A percentile compares a stretch with the other conserved stretches of the same genome.
These are phyloP conservation scores for Platycercus adscitus DNA, from an alignment of 2,113 vertebrate species.

Conservation along the genomic window DNA sequence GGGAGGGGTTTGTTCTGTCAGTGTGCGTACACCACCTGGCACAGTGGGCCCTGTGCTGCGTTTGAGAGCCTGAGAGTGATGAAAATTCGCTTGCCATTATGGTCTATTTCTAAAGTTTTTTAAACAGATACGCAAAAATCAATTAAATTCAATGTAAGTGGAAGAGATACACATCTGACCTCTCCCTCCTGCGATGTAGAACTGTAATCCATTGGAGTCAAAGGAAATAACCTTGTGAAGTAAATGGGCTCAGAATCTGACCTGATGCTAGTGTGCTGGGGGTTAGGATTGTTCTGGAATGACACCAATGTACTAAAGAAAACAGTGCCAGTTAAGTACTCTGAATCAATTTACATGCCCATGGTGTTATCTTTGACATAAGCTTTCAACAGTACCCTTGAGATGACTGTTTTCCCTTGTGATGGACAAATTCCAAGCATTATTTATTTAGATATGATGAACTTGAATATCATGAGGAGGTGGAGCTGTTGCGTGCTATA, in stretches of 20 bases:
- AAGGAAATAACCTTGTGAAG: conserved; percentile 37
- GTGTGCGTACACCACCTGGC: background rate
- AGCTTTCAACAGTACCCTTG: conserved; percentile 41
- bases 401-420: conserved; percentile 17
- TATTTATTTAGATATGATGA: conserved; percentile 32
- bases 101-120: background rate
- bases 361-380: conserved; percentile 31
- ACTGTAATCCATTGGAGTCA: conserved; percentile 13
- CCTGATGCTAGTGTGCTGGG: background rate
- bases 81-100: background rate
- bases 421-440: conserved; percentile 19
- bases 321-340: conserved; percentile 21
- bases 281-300: conserved; percentile 17
- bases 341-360: conserved; percentile 24
- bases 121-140: background rate
- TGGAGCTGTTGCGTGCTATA: background rate
- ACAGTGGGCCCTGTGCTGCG: background rate
- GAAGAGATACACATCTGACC: background rate
- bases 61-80: background rate
- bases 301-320: background rate
- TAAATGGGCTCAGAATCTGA: conserved; percentile 42
- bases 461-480: background rate
- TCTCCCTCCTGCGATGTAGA: background rate
- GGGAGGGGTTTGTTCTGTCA: background rate
- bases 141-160: background rate